Evolutionary conservation across 2,888 invertebrate species (phyloP).

Genomic region (Carabus problematicus): DNA sequence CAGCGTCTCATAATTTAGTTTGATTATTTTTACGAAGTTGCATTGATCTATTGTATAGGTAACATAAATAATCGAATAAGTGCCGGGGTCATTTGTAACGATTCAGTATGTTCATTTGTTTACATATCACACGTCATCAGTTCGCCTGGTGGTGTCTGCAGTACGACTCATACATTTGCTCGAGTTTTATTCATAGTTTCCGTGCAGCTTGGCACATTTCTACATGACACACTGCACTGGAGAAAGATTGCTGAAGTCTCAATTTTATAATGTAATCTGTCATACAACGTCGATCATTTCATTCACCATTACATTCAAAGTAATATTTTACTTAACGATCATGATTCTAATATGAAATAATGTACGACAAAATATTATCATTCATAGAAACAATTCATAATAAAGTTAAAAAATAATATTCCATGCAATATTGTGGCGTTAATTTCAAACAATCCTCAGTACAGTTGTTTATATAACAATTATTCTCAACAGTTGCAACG

Average conservation of each 20-base stretch:
- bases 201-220: slow-evolving; percentile 14
- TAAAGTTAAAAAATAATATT: no score
- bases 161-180: slow-evolving; percentile 17
- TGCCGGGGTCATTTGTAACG: no score
- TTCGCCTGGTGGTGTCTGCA: slow-evolving; percentile 2
- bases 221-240: slow-evolving; percentile 26
- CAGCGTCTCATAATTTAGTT: slow-evolving; percentile 5
- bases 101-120: slow-evolving; percentile 2
- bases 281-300: background rate
- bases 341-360: no score
- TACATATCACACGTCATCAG: slow-evolving; percentile 14
- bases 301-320: no score
- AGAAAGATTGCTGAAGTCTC: slow-evolving; percentile 3
- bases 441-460: no score
- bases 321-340: no score
- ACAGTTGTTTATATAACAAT: no score
- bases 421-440: no score
- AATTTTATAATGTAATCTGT: slow-evolving; percentile 1
- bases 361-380: no score
- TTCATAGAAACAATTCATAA: no score
- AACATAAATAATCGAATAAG: no score
- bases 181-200: slow-evolving; percentile 3
- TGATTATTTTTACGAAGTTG: slow-evolving; percentile 13
- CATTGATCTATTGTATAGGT: background rate
- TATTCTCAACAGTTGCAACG: no score